These are phyloP conservation scores for Timema podura DNA, from an alignment of 2,888 invertebrate genomes.

Conservation along the genomic window DNA sequence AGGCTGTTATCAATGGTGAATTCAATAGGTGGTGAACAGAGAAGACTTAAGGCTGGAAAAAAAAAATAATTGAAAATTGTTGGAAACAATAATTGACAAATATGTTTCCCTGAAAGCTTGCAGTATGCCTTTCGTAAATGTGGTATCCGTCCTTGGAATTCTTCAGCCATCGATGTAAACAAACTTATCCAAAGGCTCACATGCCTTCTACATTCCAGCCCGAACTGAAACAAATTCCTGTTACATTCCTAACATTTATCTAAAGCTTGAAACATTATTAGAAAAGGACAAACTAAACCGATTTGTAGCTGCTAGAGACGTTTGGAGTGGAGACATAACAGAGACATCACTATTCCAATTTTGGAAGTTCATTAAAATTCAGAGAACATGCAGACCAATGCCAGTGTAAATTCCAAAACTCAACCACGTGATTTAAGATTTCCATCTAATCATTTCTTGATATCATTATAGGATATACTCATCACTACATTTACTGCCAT, in stretches of 20 bases:
- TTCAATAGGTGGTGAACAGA: conserved; percentile 32
- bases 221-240: background rate
- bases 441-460: too few species aligned
- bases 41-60: background rate
- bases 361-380: background rate
- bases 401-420: too few species aligned
- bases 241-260: background rate
- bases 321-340: background rate
- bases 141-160: conserved; percentile 7
- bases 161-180: background rate
- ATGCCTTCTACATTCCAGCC: background rate
- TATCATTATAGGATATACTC: too few species aligned
- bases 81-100: background rate
- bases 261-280: background rate
- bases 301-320: background rate
- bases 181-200: background rate
- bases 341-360: background rate
- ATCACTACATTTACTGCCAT: too few species aligned
- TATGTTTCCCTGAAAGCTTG: background rate
- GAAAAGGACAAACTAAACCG: background rate
- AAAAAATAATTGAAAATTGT: background rate
- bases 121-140: conserved; percentile 12
- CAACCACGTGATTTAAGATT: too few species aligned
- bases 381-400: too few species aligned
- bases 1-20: conserved; percentile 36